Base-by-base conservation (phyloP, 2,797 vertebrate genomes). In the Okamejei kenojei region DNA sequence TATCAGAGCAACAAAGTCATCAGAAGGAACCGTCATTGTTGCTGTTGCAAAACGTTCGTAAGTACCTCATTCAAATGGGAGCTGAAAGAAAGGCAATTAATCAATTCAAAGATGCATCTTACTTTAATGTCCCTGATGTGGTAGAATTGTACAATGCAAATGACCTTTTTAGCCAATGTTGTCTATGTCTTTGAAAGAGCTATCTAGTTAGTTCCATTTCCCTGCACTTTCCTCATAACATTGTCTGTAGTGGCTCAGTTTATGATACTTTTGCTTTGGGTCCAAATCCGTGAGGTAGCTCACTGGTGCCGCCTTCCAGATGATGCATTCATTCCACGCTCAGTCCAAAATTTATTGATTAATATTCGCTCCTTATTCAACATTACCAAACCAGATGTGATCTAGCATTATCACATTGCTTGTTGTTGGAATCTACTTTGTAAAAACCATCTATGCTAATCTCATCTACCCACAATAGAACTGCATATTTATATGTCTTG, bases 21-120 rank as follows among this genome's bases (percentile, higher is more conserved):
- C 99, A 95, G 98, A 99, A 97, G 98, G 99, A 95, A 97, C 98
- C 96, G 98, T 99, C 96, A 98, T 99, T 95, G 96, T 99, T 95
- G 98, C 97, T 94, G 98, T 99, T 26, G 80, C 29, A 94, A 98
- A 99, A 95, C 97, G 97, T 96, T 98, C 97, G 99, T 99, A 97
- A 82, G 82, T 93, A 84, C 9, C 10, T 90, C n/a, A 74, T 61
- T 61, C 32, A 74, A 35, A 54, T 21, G 0, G 54, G 23, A 45
- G 35, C 26, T 45, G 54, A 73, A 74, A 76, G 68, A 19, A 71
- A 54, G 45, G 5, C 45, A 54, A 5, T 0, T n/a, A n/a, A 54
- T 54, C 7, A 54, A 54, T 54, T 54, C 45, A 54, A 54, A 54
- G 45, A 54, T 61, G 45, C 7, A 81, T 21, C 45, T 54, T 23